phyloP scores from a whole-genome alignment of 2,797 vertebrate genomes.

The Galaxias olidus region DNA sequence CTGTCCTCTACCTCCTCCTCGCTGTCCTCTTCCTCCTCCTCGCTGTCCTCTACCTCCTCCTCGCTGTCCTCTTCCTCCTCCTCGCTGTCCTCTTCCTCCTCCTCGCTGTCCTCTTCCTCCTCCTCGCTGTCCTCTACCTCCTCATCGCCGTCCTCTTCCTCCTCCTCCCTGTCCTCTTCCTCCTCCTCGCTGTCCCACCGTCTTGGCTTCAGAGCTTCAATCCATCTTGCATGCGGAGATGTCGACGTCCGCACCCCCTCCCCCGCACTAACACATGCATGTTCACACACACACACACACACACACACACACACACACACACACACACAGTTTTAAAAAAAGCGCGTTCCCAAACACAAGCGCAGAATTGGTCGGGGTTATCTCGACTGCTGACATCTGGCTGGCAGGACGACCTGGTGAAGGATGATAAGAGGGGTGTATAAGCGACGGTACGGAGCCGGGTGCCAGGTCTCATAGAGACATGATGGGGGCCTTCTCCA shows the following conservation, averaged over 20 bases:
- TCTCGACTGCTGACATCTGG: constrained; percentile 48
- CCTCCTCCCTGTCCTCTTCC: too few relatives aligned
- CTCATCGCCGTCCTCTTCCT: constrained; percentile 40
- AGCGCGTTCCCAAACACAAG: not conserved
- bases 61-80: constrained; percentile 34
- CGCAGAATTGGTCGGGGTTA: constrained; percentile 26
- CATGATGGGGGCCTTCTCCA: constrained; percentile 41
- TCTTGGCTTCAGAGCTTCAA: constrained; percentile 42
- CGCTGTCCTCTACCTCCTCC: too few relatives aligned
- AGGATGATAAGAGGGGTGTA: constrained; percentile 44
- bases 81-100: too few relatives aligned
- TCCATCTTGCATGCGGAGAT: constrained; percentile 49
- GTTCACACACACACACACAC: not conserved
- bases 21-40: constrained; percentile 32
- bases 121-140: too few relatives aligned
- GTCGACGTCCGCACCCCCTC: not conserved
- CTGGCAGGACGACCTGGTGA: constrained; percentile 54
- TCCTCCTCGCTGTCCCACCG: constrained; percentile 39
- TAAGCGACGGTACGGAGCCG: constrained; percentile 48
- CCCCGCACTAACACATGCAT: not conserved
- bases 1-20: too few relatives aligned
- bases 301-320: not conserved
- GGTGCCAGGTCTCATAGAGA: constrained; percentile 36
- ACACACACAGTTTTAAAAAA: constrained; percentile 10
- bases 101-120: constrained; percentile 37